Evolutionary conservation across 2,113 vertebrate species (phyloP), one percentile per base, ranked within the genome.

Genomic region (Pimephales promelas): DNA sequence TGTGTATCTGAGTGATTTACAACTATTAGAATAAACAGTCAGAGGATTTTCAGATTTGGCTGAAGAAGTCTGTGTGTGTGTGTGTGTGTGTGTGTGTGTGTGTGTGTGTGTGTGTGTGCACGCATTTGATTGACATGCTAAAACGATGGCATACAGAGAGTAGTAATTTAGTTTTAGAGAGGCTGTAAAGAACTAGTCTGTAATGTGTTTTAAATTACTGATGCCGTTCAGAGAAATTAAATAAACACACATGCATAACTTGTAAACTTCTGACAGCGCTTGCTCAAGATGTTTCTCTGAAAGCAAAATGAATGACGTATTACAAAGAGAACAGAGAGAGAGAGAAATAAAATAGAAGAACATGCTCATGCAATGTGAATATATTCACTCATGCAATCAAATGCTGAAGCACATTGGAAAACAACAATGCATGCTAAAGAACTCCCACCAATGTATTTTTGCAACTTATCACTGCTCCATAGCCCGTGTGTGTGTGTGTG

Each of bases 161-260:
- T 86, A 86, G 86, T 85, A 47, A 77, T 83, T 83, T 77, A 52
- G 74, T 43, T 80, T 79, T 45, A 68, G 56, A 77, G 57, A 75
- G 62, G 76, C 54, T 62, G 66, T 82, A 68, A 52, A 66, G 59
- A 84, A 54, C 68, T 64, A 66, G 56, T 43, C 79, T 70, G 83
- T 56, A 84, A 88, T 80, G 66, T 71, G 77, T 77, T 81, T 54
- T 78, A 88, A 28, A 84, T 86, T 74, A 78, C 73, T 81, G 75
- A 81, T 84, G 74, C 74, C 20, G 45, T 49, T 59, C 68, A 61
- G 36, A 49, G 34, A 61, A 54, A 59, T 13, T 14, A 57, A 26
- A 54, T 49, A 13, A 43, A n/a, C 43, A n/a, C 61, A 57, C 74
- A 77, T 59, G 54, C 31, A 24, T 78, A 61, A n/a, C 75, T 61